Percentiles rank a stretch among this genome's conserved stretches.
phyloP scores from a whole-genome alignment of 1,140 invertebrate genomes.

The Agraylea sexmaculata region DNA sequence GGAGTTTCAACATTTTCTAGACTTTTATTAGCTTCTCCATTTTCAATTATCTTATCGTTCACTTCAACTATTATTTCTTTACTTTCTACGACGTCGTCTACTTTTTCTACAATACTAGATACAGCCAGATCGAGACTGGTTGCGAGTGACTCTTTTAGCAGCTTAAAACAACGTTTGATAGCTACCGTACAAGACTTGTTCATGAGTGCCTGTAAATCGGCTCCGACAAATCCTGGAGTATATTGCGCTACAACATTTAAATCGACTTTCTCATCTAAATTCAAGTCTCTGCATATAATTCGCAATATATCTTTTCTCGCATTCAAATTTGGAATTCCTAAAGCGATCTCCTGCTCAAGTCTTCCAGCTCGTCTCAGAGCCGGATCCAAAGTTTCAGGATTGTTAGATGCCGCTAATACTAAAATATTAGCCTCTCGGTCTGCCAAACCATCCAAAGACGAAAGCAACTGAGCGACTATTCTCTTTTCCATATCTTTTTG shows the following conservation, averaged over 20 bases:
- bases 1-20: conserved; percentile 22
- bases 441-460: conserved; percentile 73
- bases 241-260: conserved; percentile 60
- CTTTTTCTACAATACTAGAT: too few relatives aligned
- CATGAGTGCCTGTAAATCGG: conserved; percentile 79
- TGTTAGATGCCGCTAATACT: conserved; percentile 90
- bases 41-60: conserved; percentile 11
- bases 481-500: conserved; percentile 90
- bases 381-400: conserved; percentile 86
- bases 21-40: conserved; percentile 6
- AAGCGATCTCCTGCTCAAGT: conserved; percentile 84
- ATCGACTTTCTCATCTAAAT: conserved; percentile 57
- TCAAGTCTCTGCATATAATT: conserved; percentile 57
- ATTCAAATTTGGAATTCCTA: conserved; percentile 84
- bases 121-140: too few relatives aligned
- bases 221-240: conserved; percentile 95
- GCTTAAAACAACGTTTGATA: conserved; percentile 48
- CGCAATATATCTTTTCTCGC: conserved; percentile 65
- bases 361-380: conserved; percentile 82
- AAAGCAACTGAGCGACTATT: conserved; percentile 85
- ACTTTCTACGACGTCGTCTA: conserved; percentile 14
- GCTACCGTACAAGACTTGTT: conserved; percentile 79
- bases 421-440: conserved; percentile 61
- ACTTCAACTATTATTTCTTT: conserved; percentile 20
- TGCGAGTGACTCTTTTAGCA: conserved; percentile 25